Evolutionary conservation across 2,888 invertebrate genomes (phyloP).

Genomic region (Noctua janthe): DNA sequence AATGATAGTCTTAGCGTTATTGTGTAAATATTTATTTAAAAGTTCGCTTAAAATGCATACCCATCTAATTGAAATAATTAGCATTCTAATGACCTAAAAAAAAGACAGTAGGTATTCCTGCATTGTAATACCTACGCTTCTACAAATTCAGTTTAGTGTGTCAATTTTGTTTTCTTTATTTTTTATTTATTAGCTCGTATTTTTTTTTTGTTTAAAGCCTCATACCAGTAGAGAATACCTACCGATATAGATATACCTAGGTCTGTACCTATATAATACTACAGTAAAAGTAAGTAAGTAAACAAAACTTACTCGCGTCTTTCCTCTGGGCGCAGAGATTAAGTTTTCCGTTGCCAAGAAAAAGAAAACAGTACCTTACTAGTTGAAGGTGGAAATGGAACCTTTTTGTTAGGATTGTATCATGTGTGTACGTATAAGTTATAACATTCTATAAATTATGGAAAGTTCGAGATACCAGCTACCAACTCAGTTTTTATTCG

Average conservation of each 20-base stretch:
- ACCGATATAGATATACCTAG: too few species aligned
- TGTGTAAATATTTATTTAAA: neutral
- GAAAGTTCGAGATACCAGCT: conserved; percentile 25
- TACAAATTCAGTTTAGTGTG: conserved; percentile 19
- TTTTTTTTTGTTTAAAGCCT: too few species aligned
- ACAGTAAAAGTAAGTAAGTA: too few species aligned
- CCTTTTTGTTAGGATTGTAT: neutral
- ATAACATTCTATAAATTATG: neutral
- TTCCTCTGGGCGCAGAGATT: neutral
- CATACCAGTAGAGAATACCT: too few species aligned
- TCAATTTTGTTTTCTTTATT: neutral
- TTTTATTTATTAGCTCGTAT: too few species aligned
- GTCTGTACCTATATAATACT: neutral
- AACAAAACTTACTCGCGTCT: neutral
- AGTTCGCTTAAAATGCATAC: neutral
- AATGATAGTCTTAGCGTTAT: neutral
- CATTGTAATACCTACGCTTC: neutral
- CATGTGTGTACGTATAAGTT: neutral
- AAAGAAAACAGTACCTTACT: neutral
- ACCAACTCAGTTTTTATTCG: neutral
- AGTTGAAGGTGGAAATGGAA: neutral
- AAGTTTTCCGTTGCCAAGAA: neutral
- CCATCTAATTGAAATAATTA: neutral
- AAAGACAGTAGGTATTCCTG: neutral
- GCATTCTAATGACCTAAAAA: conserved; percentile 3